Evolutionary conservation across 1,140 invertebrate species (phyloP).

Genomic region (Proctacanthus coquilletti): DNA sequence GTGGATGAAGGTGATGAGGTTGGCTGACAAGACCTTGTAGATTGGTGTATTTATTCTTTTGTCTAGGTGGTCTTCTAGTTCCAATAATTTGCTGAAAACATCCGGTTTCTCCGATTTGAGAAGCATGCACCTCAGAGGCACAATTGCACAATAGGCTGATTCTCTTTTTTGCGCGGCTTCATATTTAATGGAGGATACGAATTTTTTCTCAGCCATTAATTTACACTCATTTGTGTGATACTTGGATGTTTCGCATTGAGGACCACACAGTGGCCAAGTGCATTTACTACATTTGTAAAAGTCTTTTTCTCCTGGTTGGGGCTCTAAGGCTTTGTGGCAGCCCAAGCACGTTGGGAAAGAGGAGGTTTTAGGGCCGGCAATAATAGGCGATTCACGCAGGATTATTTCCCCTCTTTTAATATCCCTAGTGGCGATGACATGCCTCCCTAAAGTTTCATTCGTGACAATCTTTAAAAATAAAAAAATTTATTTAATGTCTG

Average conservation of each 20-base stretch:
- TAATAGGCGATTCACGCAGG: constrained; percentile 42
- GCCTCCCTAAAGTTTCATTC: constrained; percentile 37
- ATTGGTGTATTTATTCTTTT: constrained; percentile 38
- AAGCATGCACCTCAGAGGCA: constrained; percentile 44
- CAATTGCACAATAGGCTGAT: constrained; percentile 43
- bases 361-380: constrained; percentile 40
- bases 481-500: neutral
- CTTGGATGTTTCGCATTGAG: constrained; percentile 33
- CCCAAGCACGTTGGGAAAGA: constrained; percentile 38
- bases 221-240: constrained; percentile 38
- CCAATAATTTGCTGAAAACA: constrained; percentile 36
- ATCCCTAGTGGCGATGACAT: constrained; percentile 44
- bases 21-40: constrained; percentile 39
- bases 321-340: constrained; percentile 37
- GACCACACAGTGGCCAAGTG: constrained; percentile 40
- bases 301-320: constrained; percentile 23
- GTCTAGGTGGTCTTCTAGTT: constrained; percentile 42
- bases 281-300: constrained; percentile 45
- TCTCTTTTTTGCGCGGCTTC: constrained; percentile 28
- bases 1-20: constrained; percentile 41
- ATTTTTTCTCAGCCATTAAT: constrained; percentile 36
- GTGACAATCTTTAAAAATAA: constrained; percentile 33
- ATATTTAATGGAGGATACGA: constrained; percentile 36
- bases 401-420: constrained; percentile 49
- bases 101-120: constrained; percentile 36